Evolutionary conservation across 92 coral and sea anemone genomes (phyloP).

Genomic region (Heliopora coerulea): DNA sequence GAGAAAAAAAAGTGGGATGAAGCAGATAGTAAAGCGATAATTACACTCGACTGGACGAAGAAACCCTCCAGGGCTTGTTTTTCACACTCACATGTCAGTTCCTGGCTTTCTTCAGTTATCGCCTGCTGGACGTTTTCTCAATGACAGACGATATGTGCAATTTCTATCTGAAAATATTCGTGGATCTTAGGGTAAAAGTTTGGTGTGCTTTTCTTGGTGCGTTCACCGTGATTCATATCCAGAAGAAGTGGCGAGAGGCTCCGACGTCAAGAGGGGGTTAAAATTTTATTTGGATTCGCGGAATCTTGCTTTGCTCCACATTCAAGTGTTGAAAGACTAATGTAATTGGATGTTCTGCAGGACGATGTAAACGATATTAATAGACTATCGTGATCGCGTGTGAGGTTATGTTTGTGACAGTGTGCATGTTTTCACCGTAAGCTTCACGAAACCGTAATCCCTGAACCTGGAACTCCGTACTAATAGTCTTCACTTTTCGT

Average conservation of each 20-base stretch:
- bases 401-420: constrained; percentile 1
- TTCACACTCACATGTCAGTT: not conserved
- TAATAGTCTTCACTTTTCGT: too few relatives aligned
- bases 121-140: not conserved
- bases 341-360: not conserved
- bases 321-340: constrained; percentile 18
- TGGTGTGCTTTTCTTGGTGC: not conserved
- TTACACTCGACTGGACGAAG: too few relatives aligned
- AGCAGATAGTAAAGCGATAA: not conserved
- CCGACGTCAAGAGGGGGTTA: too few relatives aligned
- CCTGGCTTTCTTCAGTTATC: constrained; percentile 35
- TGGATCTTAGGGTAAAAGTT: not conserved
- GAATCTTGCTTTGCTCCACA: too few relatives aligned
- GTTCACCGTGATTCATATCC: too few relatives aligned
- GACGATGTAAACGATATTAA: constrained; percentile 21
- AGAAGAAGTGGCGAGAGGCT: too few relatives aligned
- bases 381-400: constrained; percentile 11
- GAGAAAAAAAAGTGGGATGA: not conserved
- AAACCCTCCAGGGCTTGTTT: constrained; percentile 6
- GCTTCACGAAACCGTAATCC: too few relatives aligned
- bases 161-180: not conserved
- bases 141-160: not conserved
- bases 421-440: too few relatives aligned
- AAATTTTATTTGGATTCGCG: too few relatives aligned
- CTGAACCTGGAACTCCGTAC: too few relatives aligned